Conservation (phyloP, 2,797 vertebrate species). For the Antennarius maculatus region DNA sequence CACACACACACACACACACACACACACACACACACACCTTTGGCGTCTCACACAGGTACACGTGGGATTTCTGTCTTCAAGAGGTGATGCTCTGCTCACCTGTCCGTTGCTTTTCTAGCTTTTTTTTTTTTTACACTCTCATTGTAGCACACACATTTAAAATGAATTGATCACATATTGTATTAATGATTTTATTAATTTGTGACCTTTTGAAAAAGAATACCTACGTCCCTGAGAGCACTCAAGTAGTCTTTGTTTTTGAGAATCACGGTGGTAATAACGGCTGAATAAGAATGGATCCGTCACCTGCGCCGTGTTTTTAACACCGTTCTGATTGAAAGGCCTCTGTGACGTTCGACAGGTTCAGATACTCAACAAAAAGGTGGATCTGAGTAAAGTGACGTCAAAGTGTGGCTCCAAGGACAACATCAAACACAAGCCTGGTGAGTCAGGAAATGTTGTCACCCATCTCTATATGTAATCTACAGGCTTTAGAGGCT, state of each 20-base stretch:
- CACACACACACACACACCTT: neutral
- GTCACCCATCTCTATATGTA: neutral
- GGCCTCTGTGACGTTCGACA: slow-evolving; percentile 53
- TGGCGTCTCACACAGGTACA: neutral
- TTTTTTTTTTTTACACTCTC: neutral
- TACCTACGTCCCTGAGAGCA: neutral
- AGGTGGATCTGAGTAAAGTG: slow-evolving; percentile 93
- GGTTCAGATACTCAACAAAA: slow-evolving; percentile 96
- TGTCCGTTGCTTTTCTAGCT: neutral
- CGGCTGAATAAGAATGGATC: neutral
- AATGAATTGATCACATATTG: neutral
- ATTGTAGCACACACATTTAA: neutral
- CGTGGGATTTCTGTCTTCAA: slow-evolving; percentile 9
- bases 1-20: neutral
- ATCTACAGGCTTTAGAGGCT: neutral
- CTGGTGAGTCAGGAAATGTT: slow-evolving; percentile 80
- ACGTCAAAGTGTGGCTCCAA: slow-evolving; percentile 95
- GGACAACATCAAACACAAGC: slow-evolving; percentile 91
- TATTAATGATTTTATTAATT: neutral
- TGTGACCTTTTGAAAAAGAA: neutral
- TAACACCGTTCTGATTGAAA: neutral
- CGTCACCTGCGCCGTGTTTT: neutral
- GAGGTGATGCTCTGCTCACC: slow-evolving; percentile 1
- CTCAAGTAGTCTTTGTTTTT: neutral
- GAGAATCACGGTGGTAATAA: neutral